phyloP scores from a whole-genome alignment of 2,113 vertebrate species.

The Tragelaphus buxtoni region DNA sequence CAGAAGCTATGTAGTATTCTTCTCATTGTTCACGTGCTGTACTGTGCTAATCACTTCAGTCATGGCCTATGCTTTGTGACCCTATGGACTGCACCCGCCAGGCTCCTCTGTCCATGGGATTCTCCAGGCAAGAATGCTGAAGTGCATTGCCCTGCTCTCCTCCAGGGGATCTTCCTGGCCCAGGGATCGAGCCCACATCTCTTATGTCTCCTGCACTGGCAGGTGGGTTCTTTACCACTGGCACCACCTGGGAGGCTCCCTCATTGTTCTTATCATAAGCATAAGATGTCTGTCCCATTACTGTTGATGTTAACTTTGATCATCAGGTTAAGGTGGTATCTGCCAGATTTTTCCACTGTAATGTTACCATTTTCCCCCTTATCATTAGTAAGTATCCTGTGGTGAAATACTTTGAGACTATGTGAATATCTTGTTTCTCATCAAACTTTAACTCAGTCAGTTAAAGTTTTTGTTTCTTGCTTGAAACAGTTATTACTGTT shows the following conservation, averaged over 20 bases:
- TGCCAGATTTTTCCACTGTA: background rate
- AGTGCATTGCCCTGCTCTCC: background rate
- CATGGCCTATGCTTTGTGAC: background rate
- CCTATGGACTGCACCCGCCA: background rate
- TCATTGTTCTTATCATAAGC: background rate
- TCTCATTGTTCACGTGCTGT: background rate
- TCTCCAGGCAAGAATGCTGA: background rate
- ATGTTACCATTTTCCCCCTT: background rate
- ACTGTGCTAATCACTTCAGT: background rate
- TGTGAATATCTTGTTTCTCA: background rate
- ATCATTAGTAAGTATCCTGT: background rate
- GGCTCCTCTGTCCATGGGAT: background rate
- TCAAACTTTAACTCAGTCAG: background rate
- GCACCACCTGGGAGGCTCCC: background rate
- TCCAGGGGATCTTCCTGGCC: background rate
- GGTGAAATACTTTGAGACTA: background rate
- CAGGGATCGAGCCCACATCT: background rate
- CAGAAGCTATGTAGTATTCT: background rate
- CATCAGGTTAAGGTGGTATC: background rate
- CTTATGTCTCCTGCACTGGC: background rate
- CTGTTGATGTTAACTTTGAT: background rate
- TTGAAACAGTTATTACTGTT: background rate
- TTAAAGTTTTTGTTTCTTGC: background rate
- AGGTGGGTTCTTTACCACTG: background rate
- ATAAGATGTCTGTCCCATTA: background rate